Base-by-base conservation (phyloP, 2,113 vertebrate species). In the Ammodytes marinus region DNA sequence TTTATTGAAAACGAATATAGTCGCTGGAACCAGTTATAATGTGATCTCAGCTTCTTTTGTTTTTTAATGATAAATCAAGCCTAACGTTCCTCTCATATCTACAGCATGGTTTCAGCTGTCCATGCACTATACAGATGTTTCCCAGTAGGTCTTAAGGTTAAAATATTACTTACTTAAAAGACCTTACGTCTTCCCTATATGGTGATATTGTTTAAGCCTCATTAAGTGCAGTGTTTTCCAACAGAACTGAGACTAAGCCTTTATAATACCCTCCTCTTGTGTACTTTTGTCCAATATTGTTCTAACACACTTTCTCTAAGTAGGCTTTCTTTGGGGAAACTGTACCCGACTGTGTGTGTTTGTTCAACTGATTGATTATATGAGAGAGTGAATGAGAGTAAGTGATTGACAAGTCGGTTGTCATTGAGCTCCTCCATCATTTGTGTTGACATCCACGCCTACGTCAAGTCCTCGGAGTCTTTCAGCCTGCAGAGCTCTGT, bases 131-230 rank as follows among this genome's bases (percentile, higher is more conserved):
- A 6, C 83, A 91, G 79, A 88, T 89, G 85, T 94, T 86, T 85
- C 66, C 89, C 52, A 90, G 85, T 85, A 83, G 91, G 91, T 93
- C 88, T 89, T 85, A 82, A 93, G 91, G 91, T 95, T 92, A 88
- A 89, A 69, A 66, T 69, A 27, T 77, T 59, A 60, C 42, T 83
- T 92, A 86, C 82, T 88, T 91, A 92, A 93, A 84, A 82, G 88
- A 80, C 78, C 80, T 89, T 89, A 91, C 94, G 94, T 89, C 90
- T 86, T 88, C 80, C 72, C 19, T 90, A 89, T 90, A 89, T 95
- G 92, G 80, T 85, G 65, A 59, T 76, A 47, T 59, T 79, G 58
- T 54, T 47, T 68, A 42, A 69, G 69, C 50, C 54, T 88, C 70
- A 90, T 87, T 86, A 80, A 78, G n/a, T 49, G 17, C 5, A n/a